Evolutionary conservation across 2,113 vertebrate genomes (phyloP), one percentile per base, ranked within the genome.

Genomic region (Sinocyclocheilus anophthalmus): DNA sequence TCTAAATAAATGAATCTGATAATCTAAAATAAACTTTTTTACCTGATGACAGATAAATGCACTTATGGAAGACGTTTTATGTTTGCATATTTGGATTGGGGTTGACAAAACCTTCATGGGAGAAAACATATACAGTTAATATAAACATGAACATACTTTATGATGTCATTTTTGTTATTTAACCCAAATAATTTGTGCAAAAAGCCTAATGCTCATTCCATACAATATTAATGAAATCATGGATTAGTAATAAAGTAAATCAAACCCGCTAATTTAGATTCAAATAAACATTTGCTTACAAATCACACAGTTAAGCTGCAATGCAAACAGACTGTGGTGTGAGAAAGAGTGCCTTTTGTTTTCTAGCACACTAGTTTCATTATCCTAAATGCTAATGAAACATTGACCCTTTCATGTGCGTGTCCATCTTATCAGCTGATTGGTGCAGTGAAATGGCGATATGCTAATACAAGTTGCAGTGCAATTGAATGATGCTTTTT

Each of bases 401-500:
- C 59, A 33, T 67, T 85, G 87, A 70, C 79, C 13, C 4, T 4
- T 14, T 85, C 79, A 72, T 77, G 84, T 72, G 53, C 30, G 45
- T 55, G 18, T 67, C 61, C 48, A 84, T n/a, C 63, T 70, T 70
- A 83, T 76, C 85, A 83, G 85, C 85, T 77, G 80, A 87, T 73
- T 87, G 65, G 59, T n/a, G 55, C 61, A 26, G 69, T n/a, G 80
- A 45, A 77, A 76, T 45, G 59, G 57, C 37, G 48, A 45, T 55
- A 75, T 84, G 82, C 82, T 75, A 59, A 84, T 48, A 76, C 24
- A 37, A 42, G 75, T 18, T 78, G 55, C 65, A 55, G 48, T 45
- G 42, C 69, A 45, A 53, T 77, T 90, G 88, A 90, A 86, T 83
- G 72, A 78, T 59, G 76, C 77, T 85, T 85, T 87, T 77, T 83